A percentile compares a stretch with the other conserved stretches of the same genome.
Evolutionary conservation across 2,888 invertebrate species (phyloP).

Genomic region (Melanophora roralis): DNA sequence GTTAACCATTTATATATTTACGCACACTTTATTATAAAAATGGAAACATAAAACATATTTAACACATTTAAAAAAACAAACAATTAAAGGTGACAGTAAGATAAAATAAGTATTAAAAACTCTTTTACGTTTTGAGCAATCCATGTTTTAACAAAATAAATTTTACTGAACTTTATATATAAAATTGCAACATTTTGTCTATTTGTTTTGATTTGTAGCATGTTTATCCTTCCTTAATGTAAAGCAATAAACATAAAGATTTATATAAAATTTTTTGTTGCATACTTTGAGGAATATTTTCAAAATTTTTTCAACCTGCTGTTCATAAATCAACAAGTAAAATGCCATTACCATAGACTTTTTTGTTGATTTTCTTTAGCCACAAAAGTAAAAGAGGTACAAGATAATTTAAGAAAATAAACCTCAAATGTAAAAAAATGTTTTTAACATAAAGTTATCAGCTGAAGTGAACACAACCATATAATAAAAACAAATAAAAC

Average conservation of each 20-base stretch:
- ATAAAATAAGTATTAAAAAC: neutral
- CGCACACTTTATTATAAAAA: neutral
- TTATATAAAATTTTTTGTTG: neutral
- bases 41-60: neutral
- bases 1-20: constrained; percentile 35
- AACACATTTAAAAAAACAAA: neutral
- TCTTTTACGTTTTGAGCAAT: too few species aligned
- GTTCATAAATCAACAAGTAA: constrained; percentile 25
- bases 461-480: constrained; percentile 5
- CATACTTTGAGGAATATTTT: neutral
- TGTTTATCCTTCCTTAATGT: too few species aligned
- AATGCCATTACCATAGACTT: constrained; percentile 13
- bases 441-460: neutral
- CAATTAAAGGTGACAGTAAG: neutral
- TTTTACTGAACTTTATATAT: too few species aligned
- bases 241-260: neutral
- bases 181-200: too few species aligned
- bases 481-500: neutral
- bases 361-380: too few species aligned
- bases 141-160: too few species aligned
- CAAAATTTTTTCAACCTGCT: too few species aligned
- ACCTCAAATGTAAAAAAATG: constrained; percentile 1
- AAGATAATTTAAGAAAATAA: neutral
- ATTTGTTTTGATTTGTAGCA: too few species aligned
- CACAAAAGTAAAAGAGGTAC: neutral